phyloP scores from a whole-genome alignment of 2,113 vertebrate species.

The Salvelinus namaycush region DNA sequence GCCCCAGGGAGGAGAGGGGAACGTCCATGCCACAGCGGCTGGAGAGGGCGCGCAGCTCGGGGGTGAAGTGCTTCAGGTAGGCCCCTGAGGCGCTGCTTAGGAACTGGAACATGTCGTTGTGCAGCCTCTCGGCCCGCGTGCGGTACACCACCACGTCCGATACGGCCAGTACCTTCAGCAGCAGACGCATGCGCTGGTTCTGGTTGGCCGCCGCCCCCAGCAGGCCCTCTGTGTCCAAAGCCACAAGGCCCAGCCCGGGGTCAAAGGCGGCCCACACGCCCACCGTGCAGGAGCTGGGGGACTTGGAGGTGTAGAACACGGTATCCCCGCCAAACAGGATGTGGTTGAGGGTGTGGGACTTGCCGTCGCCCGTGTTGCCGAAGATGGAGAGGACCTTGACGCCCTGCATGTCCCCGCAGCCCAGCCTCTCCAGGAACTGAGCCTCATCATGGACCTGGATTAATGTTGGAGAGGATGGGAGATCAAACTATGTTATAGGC shows the following conservation, averaged over 20 bases:
- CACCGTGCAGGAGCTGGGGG: constrained; percentile 79
- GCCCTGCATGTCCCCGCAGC: constrained; percentile 59
- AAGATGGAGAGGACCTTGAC: constrained; percentile 83
- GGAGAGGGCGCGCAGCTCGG: constrained; percentile 75
- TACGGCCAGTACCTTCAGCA: constrained; percentile 80
- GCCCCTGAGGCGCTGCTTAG: constrained; percentile 80
- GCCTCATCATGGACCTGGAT: constrained; percentile 67
- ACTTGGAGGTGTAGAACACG: constrained; percentile 78
- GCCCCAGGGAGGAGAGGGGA: constrained; percentile 80
- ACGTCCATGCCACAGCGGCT: constrained; percentile 79
- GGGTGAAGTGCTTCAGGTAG: constrained; percentile 80
- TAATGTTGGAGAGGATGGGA: background rate
- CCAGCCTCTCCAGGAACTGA: constrained; percentile 69
- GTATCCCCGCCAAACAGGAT: constrained; percentile 71
- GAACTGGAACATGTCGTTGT: constrained; percentile 84
- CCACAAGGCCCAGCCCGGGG: constrained; percentile 65
- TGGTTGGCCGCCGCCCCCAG: constrained; percentile 73
- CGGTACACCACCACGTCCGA: constrained; percentile 81
- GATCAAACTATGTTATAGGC: background rate
- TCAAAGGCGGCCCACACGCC: constrained; percentile 81
- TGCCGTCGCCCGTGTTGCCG: constrained; percentile 83
- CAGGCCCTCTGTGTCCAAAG: constrained; percentile 80
- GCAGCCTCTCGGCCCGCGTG: constrained; percentile 80
- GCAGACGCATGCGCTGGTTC: constrained; percentile 77
- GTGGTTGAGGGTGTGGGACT: constrained; percentile 83